Evolutionary conservation across 2,888 invertebrate genomes (phyloP), one percentile per base, ranked within the genome.

Genomic region (Perizoma affinitatum): DNA sequence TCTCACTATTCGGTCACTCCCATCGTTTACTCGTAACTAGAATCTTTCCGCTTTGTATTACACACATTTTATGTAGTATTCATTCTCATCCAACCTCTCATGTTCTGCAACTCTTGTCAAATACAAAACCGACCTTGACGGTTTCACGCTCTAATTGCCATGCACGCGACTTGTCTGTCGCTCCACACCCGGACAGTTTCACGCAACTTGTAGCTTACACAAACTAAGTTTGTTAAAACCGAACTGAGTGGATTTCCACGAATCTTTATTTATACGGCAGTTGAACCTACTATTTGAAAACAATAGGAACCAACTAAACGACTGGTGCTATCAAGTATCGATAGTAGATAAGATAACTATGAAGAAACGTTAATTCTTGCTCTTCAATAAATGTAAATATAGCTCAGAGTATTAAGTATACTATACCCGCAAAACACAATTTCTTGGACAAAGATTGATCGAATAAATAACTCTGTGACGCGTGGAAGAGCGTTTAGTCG

Each of bases 131-230:
- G 45, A 53, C 63, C 63, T 59, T 56, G 55, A 40, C 40, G 40
- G 46, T 70, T 79, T 80, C 76, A 68, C 79, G 82, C 80, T 79
- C 84, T 71, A 83, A 72, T 84, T 81, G 74, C 62, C 50, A 54
- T 58, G 70, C 83, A 79, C 76, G 79, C 81, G 76, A 81, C 70
- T 58, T 60, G 67, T 66, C 67, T 68, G 61, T 57, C 46, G 63
- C 33, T 57, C 44, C 44, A 34, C 54, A 47, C 56, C 52, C 10
- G 41, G 50, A 55, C 61, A 51, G 65, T 54, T 49, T 9, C 36
- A 60, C 59, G 51, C 54, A 54, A 57, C 59, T 54, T 48, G 22
- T 36, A 58, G 55, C 36, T 53, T 54, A 54, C 54, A 46, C 52
- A 6, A 52, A 52, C 52, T 50, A 40, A 56, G 34, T 53, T 61